Evolutionary conservation across 2,888 invertebrate species (phyloP).

Genomic region (Sinotaia quadrata): DNA sequence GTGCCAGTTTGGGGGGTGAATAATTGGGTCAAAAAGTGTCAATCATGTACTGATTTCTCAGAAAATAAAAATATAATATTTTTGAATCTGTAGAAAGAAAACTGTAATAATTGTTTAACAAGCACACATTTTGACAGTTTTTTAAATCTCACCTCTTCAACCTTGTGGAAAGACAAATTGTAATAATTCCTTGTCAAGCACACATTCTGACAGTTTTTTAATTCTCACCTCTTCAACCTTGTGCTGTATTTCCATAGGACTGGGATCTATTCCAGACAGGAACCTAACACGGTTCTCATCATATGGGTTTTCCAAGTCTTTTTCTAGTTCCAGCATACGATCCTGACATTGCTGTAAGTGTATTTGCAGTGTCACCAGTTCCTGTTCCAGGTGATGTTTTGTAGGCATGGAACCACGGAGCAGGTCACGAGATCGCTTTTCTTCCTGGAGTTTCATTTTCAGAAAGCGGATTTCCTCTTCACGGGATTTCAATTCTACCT

Average conservation of each 20-base stretch:
- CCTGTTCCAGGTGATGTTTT: conserved; percentile 64
- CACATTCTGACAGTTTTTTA: too few species aligned
- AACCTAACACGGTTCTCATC: conserved; percentile 66
- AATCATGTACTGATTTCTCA: too few species aligned
- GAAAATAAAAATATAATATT: too few species aligned
- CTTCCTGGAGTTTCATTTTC: conserved; percentile 66
- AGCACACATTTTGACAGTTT: too few species aligned
- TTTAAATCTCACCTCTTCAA: too few species aligned
- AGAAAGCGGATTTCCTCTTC: conserved; percentile 71
- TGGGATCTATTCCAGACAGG: conserved; percentile 67
- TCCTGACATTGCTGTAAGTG: conserved; percentile 70
- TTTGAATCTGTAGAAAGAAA: too few species aligned
- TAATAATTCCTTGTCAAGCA: too few species aligned
- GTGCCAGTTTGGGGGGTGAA: too few species aligned
- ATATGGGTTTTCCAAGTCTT: conserved; percentile 68
- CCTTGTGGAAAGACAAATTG: too few species aligned
- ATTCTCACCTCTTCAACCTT: conserved; percentile 69
- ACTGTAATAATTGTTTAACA: too few species aligned
- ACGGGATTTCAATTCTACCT: conserved; percentile 68
- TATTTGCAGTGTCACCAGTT: conserved; percentile 69
- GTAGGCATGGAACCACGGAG: conserved; percentile 64
- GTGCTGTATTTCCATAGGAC: conserved; percentile 66
- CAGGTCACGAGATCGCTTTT: conserved; percentile 64
- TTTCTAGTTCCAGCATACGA: conserved; percentile 70
- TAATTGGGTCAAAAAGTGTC: too few species aligned